A percentile compares a stretch with the other conserved stretches of the same genome.
These are phyloP conservation scores for Mastomys coucha DNA, from an alignment of 2,113 vertebrate genomes.

Conservation along the genomic window DNA sequence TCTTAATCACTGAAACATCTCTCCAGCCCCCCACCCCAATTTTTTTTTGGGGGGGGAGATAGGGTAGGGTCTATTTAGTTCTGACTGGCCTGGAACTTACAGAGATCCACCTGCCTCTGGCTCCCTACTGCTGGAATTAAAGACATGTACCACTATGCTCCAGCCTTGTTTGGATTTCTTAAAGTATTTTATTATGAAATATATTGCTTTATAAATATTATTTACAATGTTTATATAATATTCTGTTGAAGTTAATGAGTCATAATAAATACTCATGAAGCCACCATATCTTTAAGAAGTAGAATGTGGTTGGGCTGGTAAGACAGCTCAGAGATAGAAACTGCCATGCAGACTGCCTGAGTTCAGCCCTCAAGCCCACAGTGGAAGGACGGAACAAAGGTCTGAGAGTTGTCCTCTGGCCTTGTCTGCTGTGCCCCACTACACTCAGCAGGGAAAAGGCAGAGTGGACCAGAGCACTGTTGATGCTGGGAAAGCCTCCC, in stretches of 20 bases:
- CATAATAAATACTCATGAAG: constrained; percentile 26
- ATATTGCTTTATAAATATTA: constrained; percentile 22
- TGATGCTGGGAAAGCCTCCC: not conserved
- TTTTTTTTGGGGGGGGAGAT: too few relatives aligned
- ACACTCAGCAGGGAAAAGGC: not conserved
- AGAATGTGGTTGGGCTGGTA: not conserved
- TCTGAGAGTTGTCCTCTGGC: not conserved
- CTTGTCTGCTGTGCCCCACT: not conserved
- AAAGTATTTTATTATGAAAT: constrained; percentile 40
- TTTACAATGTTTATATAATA: constrained; percentile 20
- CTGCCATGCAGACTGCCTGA: not conserved
- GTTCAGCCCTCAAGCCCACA: not conserved
- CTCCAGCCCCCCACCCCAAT: too few relatives aligned
- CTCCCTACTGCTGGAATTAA: not conserved
- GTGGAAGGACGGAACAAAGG: too few relatives aligned
- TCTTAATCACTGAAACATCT: too few relatives aligned
- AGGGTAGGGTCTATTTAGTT: not conserved
- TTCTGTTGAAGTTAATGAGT: constrained; percentile 25
- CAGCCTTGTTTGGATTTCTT: not conserved
- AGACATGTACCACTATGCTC: not conserved
- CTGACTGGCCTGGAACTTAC: not conserved
- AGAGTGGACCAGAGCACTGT: not conserved
- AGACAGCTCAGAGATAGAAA: too few relatives aligned
- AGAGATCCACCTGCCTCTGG: not conserved
- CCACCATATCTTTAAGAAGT: not conserved